Conservation (phyloP, 2,113 vertebrate species). For the Beaufortia kweichowensis region DNA sequence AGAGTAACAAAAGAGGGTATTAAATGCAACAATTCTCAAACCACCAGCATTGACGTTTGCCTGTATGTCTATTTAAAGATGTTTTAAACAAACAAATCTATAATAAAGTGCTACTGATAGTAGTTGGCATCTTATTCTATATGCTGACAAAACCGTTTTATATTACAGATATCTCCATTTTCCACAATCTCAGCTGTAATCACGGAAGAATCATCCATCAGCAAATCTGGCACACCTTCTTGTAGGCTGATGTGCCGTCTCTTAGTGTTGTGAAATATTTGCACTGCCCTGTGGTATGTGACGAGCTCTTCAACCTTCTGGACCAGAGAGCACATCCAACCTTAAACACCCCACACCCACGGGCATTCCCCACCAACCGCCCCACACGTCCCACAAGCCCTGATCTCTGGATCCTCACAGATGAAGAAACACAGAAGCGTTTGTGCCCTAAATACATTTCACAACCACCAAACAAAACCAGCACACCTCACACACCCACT, state of each 20-base stretch:
- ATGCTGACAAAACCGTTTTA: too few relatives aligned
- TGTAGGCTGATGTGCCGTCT: constrained; percentile 61
- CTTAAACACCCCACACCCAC: constrained; percentile 40
- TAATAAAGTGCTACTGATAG: too few relatives aligned
- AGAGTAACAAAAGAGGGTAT: background rate
- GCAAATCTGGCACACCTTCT: constrained; percentile 42
- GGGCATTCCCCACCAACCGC: constrained; percentile 24
- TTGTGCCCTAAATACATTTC: constrained; percentile 66
- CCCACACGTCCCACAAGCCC: constrained; percentile 3
- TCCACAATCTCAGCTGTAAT: constrained; percentile 1
- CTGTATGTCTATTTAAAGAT: too few relatives aligned
- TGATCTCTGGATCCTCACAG: background rate
- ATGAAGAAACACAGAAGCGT: constrained; percentile 58
- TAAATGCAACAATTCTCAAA: background rate
- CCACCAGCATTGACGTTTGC: too few relatives aligned
- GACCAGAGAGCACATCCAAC: constrained; percentile 24
- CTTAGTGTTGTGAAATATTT: constrained; percentile 76
- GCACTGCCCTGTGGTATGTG: constrained; percentile 68
- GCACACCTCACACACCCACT: constrained; percentile 49
- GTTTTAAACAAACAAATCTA: too few relatives aligned
- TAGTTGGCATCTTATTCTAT: too few relatives aligned
- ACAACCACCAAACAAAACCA: constrained; percentile 66
- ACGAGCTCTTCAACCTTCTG: constrained; percentile 55
- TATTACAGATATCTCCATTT: too few relatives aligned
- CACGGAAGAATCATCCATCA: constrained; percentile 42